phyloP scores from a whole-genome alignment of 1,140 invertebrate species.

The Stegodyphus mimosarum region DNA sequence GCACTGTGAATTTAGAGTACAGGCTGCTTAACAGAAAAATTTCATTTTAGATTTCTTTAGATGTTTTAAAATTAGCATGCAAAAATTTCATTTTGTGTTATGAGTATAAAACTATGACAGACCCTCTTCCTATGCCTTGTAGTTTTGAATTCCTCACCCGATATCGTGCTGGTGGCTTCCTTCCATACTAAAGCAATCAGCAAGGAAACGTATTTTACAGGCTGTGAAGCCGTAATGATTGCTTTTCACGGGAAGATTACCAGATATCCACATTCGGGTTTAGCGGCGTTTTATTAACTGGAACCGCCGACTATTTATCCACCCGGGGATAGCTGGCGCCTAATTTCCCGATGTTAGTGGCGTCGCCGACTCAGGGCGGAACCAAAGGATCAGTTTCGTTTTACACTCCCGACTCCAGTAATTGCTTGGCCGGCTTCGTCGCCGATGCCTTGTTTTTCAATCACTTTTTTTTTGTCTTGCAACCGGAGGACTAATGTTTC shows the following conservation, averaged over 20 bases:
- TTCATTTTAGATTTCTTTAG: too few relatives aligned
- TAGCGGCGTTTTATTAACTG: constrained; percentile 49
- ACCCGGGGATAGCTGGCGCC: constrained; percentile 45
- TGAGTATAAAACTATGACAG: too few relatives aligned
- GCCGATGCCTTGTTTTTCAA: neutral
- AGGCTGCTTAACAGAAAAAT: too few relatives aligned
- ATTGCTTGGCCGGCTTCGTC: constrained; percentile 19
- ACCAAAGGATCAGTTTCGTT: constrained; percentile 52
- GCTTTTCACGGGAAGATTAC: constrained; percentile 46
- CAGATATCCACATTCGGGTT: constrained; percentile 30
- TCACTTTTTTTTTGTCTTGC: neutral
- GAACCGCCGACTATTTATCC: constrained; percentile 50
- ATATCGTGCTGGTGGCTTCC: too few relatives aligned
- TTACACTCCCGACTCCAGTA: constrained; percentile 47
- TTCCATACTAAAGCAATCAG: too few relatives aligned
- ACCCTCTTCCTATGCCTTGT: too few relatives aligned
- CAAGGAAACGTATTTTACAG: constrained; percentile 39
- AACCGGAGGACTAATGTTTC: too few relatives aligned
- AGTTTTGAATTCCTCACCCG: too few relatives aligned
- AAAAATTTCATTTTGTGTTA: too few relatives aligned
- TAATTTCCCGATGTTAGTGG: constrained; percentile 38
- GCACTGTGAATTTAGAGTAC: too few relatives aligned
- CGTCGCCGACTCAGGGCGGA: constrained; percentile 15
- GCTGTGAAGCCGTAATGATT: constrained; percentile 38
- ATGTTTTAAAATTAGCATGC: too few relatives aligned